phyloP scores from a whole-genome alignment of 2,797 vertebrate species.

The Danio jaintianensis region DNA sequence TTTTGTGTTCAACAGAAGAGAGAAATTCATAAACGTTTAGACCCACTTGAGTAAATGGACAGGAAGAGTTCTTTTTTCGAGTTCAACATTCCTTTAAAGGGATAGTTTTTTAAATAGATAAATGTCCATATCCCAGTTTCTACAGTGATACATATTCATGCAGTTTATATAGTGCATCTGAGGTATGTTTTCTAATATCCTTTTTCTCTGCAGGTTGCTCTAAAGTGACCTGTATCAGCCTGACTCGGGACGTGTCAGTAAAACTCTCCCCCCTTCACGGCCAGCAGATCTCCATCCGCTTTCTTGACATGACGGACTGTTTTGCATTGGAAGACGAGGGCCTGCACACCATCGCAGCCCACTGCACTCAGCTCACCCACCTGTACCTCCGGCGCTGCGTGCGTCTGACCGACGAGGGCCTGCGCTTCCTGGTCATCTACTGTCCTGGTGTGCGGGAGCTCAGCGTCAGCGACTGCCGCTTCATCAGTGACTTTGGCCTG shows the following conservation, averaged over 20 bases:
- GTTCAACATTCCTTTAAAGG: too few species aligned
- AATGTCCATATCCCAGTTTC: too few species aligned
- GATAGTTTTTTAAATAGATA: too few species aligned
- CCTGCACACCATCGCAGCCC: conserved; percentile 87
- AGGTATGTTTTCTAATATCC: too few species aligned
- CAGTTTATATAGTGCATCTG: too few species aligned
- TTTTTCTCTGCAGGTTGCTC: conserved; percentile 80
- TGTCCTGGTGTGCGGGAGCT: conserved; percentile 85
- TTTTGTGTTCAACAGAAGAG: too few species aligned
- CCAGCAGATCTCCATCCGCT: conserved; percentile 90
- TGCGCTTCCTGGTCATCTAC: conserved; percentile 89
- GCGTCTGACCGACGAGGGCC: conserved; percentile 87
- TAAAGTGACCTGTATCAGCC: conserved; percentile 90
- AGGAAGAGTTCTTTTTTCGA: too few species aligned
- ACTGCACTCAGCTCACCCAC: conserved; percentile 89
- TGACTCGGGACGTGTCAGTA: conserved; percentile 88
- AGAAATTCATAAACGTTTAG: too few species aligned
- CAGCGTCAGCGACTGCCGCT: conserved; percentile 89
- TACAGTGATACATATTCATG: too few species aligned
- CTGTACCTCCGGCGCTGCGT: conserved; percentile 88
- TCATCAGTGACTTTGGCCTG: conserved; percentile 88
- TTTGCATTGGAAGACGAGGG: conserved; percentile 90
- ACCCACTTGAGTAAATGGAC: too few species aligned
- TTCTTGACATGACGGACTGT: conserved; percentile 92
- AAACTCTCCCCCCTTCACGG: conserved; percentile 88